Percentiles rank a stretch among this genome's conserved stretches.
These are phyloP conservation scores for Puffinus mauretanicus DNA, from an alignment of 2,113 vertebrate genomes.

Conservation along the genomic window DNA sequence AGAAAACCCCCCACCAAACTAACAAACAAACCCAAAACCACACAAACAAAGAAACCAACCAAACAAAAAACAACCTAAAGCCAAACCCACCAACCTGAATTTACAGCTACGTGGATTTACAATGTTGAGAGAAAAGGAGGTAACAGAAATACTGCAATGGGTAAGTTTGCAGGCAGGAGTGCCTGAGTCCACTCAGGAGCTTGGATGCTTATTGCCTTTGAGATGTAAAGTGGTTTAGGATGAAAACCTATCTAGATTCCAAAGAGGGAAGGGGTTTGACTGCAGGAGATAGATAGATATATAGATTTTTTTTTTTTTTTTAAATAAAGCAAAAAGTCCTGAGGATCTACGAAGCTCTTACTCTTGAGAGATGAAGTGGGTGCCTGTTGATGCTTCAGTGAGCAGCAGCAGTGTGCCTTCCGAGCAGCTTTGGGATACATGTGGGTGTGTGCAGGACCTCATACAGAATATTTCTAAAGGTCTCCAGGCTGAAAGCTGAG, in stretches of 20 bases:
- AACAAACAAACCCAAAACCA: neutral
- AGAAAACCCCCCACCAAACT: no score
- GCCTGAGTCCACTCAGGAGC: neutral
- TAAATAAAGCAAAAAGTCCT: no score
- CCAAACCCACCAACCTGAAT: neutral
- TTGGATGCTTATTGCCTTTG: neutral
- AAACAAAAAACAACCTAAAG: neutral
- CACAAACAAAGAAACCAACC: no score
- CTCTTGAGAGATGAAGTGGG: neutral
- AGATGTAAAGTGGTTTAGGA: neutral
- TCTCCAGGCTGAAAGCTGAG: neutral
- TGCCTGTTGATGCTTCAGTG: neutral
- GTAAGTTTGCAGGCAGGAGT: neutral
- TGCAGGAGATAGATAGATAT: neutral
- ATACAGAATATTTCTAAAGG: neutral
- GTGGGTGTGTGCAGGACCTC: neutral
- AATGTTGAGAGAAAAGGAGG: neutral
- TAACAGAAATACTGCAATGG: neutral
- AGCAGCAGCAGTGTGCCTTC: neutral
- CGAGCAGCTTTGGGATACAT: neutral
- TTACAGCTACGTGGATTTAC: neutral
- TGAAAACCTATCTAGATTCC: neutral
- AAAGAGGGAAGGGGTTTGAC: neutral
- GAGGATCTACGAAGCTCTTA: rapidly evolving
- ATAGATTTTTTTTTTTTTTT: neutral